Base-by-base conservation (phyloP, 2,113 vertebrate species). In the Chlorocebus sabaeus region DNA sequence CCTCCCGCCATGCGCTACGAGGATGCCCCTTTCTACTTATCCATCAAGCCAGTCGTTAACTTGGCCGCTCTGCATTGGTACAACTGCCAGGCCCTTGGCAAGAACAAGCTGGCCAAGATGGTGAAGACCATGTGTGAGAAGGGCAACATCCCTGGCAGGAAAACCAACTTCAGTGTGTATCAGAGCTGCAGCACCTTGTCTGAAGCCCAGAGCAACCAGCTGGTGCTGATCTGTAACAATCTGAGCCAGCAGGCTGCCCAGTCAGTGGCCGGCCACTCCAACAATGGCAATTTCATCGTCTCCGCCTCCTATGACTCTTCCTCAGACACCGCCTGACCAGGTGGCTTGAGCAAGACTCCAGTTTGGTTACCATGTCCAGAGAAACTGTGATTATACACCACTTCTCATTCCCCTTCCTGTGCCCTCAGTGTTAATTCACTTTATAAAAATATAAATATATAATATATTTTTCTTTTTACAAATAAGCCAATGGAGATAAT, bases 71-170 rank as follows among this genome's bases (percentile, higher is more conserved):
- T 99, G 43, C 99, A 99, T 59, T 99, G 99, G 99, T 99, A 99
- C 98, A 99, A 99, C 25, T 99, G 99, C 97, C 99, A 99, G 93
- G 99, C 99, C 57, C 98, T 99, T 10, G 99, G 99, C 90, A 99
- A 99, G 98, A 99, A 99, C 97, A 99, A 99, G 97, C 98, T 99
- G 89, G 99, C 99, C 96, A 99, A 99, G 98, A 99, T 99, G 99
- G 99, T 99, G 95, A 99, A 99, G 98, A 99, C 99, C 0, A 99
- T 99, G 99, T 99, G 99, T 0, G 99, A 99, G 98, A 99, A 99
- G 96, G 99, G 99, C 96, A 99, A 99, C 98, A 99, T 99, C 92
- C 99, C 99, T 0, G 99, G 99, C 68, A 97, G 99, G 92, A 99
- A 99, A 89, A 99, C 99, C 93, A 99, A 99, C 98, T 99, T 99